Evolutionary conservation across 2,888 invertebrate genomes (phyloP).

Genomic region (Harpagoxenus sublaevis): DNA sequence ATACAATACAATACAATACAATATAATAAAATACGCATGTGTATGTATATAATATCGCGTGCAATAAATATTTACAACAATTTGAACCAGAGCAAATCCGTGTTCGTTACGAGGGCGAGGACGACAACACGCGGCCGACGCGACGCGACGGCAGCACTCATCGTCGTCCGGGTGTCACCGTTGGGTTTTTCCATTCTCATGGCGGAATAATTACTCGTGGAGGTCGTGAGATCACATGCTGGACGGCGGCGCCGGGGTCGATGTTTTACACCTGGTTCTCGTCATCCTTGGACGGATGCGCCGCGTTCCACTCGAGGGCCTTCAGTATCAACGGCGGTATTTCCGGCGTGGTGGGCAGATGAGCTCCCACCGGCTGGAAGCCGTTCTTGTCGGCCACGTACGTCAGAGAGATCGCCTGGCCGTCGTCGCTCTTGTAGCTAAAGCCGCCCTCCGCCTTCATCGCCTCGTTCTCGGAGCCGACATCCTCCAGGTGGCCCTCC

Average conservation of each 20-base stretch:
- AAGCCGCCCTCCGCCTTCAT: slow-evolving; percentile 83
- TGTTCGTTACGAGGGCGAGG: slow-evolving; percentile 54
- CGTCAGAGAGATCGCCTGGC: slow-evolving; percentile 82
- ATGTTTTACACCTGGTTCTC: slow-evolving; percentile 71
- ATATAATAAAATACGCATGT: slow-evolving; percentile 44
- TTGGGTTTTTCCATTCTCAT: slow-evolving; percentile 37
- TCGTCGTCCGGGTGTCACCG: slow-evolving; percentile 46
- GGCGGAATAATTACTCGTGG: slow-evolving; percentile 42
- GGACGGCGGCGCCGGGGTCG: slow-evolving; percentile 41
- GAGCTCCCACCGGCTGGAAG: slow-evolving; percentile 85
- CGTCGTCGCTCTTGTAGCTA: slow-evolving; percentile 85
- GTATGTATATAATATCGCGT: slow-evolving; percentile 57
- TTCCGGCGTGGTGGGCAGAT: slow-evolving; percentile 85
- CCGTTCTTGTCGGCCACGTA: slow-evolving; percentile 86
- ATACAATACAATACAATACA: slow-evolving; percentile 55
- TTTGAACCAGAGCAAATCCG: slow-evolving; percentile 77
- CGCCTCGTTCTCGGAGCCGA: slow-evolving; percentile 81
- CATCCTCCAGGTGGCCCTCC: slow-evolving; percentile 82
- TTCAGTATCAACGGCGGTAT: slow-evolving; percentile 84
- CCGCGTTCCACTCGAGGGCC: slow-evolving; percentile 83
- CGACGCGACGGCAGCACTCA: slow-evolving; percentile 26
- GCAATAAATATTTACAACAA: slow-evolving; percentile 82
- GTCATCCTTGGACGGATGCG: slow-evolving; percentile 79
- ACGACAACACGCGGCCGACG: slow-evolving; percentile 47
- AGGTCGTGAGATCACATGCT: slow-evolving; percentile 72